Evolutionary conservation across 2,888 invertebrate genomes (phyloP).

Genomic region (Linyphia triangularis): DNA sequence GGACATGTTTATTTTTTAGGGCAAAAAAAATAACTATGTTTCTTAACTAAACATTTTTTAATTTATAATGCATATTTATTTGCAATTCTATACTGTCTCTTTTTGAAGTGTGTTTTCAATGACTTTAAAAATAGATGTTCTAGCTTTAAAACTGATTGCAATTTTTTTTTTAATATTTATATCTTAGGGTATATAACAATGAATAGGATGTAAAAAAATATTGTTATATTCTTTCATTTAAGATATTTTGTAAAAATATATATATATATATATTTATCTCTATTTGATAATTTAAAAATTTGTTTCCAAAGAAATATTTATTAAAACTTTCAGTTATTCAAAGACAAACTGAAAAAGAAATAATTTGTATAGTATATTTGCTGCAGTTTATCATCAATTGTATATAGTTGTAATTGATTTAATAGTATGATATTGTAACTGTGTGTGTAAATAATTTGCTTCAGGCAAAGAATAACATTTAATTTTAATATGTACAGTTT

Average conservation of each 20-base stretch:
- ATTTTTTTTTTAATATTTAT: too few relatives aligned
- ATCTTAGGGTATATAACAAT: too few relatives aligned
- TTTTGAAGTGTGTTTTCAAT: too few relatives aligned
- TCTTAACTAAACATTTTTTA: too few relatives aligned
- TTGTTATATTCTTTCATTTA: background rate
- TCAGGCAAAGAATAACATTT: conserved; percentile 17
- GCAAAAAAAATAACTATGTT: too few relatives aligned
- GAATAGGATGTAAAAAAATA: background rate
- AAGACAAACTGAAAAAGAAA: background rate
- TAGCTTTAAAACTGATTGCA: too few relatives aligned
- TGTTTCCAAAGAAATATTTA: background rate
- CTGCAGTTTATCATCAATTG: conserved; percentile 11
- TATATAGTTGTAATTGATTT: conserved; percentile 53
- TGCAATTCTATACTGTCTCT: too few relatives aligned
- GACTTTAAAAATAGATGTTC: too few relatives aligned
- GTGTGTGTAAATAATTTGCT: conserved; percentile 34
- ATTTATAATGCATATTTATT: too few relatives aligned
- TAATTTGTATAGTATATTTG: background rate
- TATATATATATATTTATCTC: background rate
- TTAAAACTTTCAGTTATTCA: background rate
- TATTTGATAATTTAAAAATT: background rate
- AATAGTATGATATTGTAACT: conserved; percentile 35
- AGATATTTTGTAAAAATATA: background rate
- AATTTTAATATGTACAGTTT: conserved; percentile 62
- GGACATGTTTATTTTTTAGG: too few relatives aligned